A percentile compares a stretch with the other conserved stretches of the same genome.
Evolutionary conservation across 2,797 vertebrate genomes (phyloP).

Genomic region (Acomys russatus): DNA sequence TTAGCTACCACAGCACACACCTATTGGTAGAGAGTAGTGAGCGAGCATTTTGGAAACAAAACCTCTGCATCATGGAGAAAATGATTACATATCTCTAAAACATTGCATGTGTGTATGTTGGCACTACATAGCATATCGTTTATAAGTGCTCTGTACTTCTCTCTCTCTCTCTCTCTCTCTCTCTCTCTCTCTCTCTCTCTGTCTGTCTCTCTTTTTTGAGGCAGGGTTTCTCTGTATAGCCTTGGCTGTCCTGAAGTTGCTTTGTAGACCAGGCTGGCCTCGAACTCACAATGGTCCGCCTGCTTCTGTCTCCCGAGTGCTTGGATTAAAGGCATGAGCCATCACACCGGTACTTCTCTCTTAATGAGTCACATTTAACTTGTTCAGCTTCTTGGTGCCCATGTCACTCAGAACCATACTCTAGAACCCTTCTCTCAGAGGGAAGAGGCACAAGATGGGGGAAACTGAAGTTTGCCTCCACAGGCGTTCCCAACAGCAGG

Average conservation of each 20-base stretch:
- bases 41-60: neutral
- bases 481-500: neutral
- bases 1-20: neutral
- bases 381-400: neutral
- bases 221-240: no score
- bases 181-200: no score
- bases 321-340: no score
- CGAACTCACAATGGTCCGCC: no score
- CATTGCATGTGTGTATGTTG: neutral
- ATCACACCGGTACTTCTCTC: neutral
- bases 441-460: neutral
- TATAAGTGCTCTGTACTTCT: neutral
- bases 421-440: neutral
- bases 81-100: neutral
- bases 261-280: no score
- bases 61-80: neutral
- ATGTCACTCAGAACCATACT: neutral
- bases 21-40: neutral
- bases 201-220: no score
- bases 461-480: conserved; percentile 7
- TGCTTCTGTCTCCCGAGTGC: no score
- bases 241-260: no score
- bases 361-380: neutral
- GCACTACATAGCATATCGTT: neutral
- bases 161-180: no score